Conservation (phyloP, 53 echinoderm and acorn worm genomes). For the Apostichopus leukothele region DNA sequence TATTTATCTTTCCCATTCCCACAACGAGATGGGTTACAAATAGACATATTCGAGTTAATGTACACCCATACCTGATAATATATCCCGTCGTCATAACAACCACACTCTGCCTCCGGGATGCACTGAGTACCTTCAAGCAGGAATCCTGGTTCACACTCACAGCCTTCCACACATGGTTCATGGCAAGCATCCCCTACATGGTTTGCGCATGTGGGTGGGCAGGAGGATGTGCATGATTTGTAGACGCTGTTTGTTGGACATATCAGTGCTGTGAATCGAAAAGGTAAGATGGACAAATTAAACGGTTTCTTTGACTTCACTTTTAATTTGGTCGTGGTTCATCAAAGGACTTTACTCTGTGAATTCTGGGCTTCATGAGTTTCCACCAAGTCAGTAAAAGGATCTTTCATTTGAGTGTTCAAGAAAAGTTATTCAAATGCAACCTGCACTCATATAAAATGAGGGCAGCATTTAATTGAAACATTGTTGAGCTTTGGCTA, state of each 20-base stretch:
- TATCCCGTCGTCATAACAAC: constrained; percentile 71
- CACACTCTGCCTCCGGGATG: constrained; percentile 67
- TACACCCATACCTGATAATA: constrained; percentile 63
- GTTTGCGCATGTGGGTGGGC: constrained; percentile 73
- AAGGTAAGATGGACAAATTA: too few species aligned
- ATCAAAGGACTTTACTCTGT: too few species aligned
- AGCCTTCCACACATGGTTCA: constrained; percentile 80
- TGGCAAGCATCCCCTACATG: constrained; percentile 53
- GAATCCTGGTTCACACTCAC: constrained; percentile 67
- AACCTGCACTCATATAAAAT: background rate
- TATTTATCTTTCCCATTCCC: too few species aligned
- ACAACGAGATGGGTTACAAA: too few species aligned
- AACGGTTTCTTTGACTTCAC: too few species aligned
- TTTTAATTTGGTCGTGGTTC: too few species aligned
- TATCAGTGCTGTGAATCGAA: constrained; percentile 52
- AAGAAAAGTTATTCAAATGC: background rate
- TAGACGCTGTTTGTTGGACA: constrained; percentile 82
- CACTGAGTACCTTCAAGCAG: constrained; percentile 74
- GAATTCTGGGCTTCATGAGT: too few species aligned
- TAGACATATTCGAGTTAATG: background rate
- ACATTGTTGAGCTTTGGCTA: background rate
- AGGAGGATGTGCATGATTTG: constrained; percentile 61
- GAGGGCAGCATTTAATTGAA: background rate
- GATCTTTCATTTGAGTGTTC: too few species aligned
- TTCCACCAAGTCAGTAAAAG: too few species aligned